Evolutionary conservation across 2,888 invertebrate species (phyloP), one percentile per base, ranked within the genome.

Genomic region (Athetis lepigone): DNA sequence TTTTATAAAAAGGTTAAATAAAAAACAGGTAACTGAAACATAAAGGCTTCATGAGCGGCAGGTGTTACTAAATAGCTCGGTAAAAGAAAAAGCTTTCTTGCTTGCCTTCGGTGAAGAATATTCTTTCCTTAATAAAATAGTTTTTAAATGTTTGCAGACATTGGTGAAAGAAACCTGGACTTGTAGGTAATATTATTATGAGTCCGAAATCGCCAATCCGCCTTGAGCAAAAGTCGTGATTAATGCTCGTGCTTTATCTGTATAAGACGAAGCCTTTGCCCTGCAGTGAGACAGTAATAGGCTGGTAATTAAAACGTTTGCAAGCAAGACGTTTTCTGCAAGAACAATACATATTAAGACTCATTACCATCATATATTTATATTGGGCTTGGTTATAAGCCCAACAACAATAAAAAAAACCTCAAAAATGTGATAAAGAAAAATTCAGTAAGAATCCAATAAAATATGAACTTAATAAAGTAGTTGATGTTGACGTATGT

Each of bases 401-500:
- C 13, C 4, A 13, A 33, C 27, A 29, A 11, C 13, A 13, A 33
- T 33, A 33, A 33, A 33, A 33, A 13, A 33, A 33, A 33, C 33
- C 0, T 13, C 13, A 13, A 4, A 8, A 5, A 27, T 42, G 6
- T 21, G 0, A 4, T 13, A 13, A 47, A 13, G 9, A 56, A 39
- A 21, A 36, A 39, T 13, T 21, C 27, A 47, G 37, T 16, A 62
- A 78, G 19, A 55, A 19, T 25, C 68, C 69, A 29, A 46, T 66
- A 57, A 75, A 63, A 71, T 54, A 36, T 16, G 52, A n/a, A 19
- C 37, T 33, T 39, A 29, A 63, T 46, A 55, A 61, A 73, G 50
- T 63, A 39, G n/a, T 62, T 42, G 39, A 72, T 68, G 39, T 61
- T 58, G 13, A 51, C n/a, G n/a, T n/a, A n/a, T n/a, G n/a, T n/a